Base-by-base conservation (phyloP, 2,113 vertebrate genomes). In the Puffinus mauretanicus region DNA sequence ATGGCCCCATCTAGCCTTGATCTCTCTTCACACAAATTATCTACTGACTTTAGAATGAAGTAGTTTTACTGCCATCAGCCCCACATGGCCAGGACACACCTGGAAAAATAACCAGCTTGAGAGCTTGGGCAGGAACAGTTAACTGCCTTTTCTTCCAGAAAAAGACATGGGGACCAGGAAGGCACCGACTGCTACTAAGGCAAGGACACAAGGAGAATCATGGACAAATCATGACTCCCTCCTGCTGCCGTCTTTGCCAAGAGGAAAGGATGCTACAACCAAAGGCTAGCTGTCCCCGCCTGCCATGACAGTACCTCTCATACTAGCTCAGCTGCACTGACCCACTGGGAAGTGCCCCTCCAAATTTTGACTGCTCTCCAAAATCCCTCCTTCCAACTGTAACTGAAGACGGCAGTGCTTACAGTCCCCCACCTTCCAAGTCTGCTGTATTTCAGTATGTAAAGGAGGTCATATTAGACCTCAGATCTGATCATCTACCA, bases 201-300 rank as follows among this genome's bases (percentile, higher is more conserved):
- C 13, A 49, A 54, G 57, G 73, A 22, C 29, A 55, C 27, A 67
- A n/a, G 38, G n/a, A 21, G n/a, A 87, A 29, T 22, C 51, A 11
- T 2, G 5, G 36, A 10, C 13, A 67, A 66, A 86, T 65, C 49
- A 16, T 0, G 0, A 42, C 3, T 57, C 26, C 7, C 15, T 70
- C 70, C 65, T 49, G 29, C 38, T 5, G 6, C 34, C 29, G 29
- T 10, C 58, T 58, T n/a, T 76, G 47, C 26, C 52, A 46, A 62
- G 57, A 58, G 36, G 8, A 40, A 73, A 66, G 54, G 42, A 27
- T 21, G 36, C 61, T 60, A 10, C 22, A 44, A 55, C 12, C 46
- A n/a, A 22, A 13, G 19, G 40, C 25, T 40, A 40, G 65, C 36
- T 57, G 30, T 51, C 36, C 25, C 70, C 58, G 52, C 32, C n/a